Evolutionary conservation across 2,888 invertebrate species (phyloP).

Genomic region (Platerodrilus igneus): DNA sequence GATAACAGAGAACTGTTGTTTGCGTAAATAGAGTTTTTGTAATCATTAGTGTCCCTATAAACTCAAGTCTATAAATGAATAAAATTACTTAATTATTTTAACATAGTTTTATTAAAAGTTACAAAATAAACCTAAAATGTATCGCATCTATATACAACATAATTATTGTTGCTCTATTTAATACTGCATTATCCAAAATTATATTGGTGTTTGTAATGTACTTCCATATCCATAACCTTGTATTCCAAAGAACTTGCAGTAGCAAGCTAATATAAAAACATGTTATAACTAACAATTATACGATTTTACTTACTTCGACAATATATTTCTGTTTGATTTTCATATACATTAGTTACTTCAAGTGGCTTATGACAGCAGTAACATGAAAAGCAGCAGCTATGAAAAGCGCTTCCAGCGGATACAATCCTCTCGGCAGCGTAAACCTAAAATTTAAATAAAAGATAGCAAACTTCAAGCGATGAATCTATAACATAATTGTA

Average conservation of each 20-base stretch:
- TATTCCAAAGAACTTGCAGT: constrained; percentile 49
- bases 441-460: constrained; percentile 38
- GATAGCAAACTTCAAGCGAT: too few species aligned
- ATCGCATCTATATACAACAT: too few species aligned
- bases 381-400: constrained; percentile 52
- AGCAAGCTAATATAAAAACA: constrained; percentile 46
- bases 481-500: too few species aligned
- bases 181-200: too few species aligned
- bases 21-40: too few species aligned
- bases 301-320: constrained; percentile 48
- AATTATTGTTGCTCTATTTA: too few species aligned
- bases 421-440: constrained; percentile 44
- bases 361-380: constrained; percentile 51
- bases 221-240: constrained; percentile 11
- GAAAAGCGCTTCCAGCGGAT: constrained; percentile 48
- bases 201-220: constrained; percentile 1
- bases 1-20: too few species aligned
- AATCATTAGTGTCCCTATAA: too few species aligned
- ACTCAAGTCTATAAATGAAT: too few species aligned
- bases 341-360: constrained; percentile 49
- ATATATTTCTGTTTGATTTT: constrained; percentile 51
- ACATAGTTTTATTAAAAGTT: too few species aligned
- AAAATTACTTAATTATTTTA: too few species aligned
- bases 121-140: too few species aligned
- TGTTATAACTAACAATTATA: constrained; percentile 7